Evolutionary conservation across 1,140 invertebrate genomes (phyloP).

Genomic region (Uloborus diversus): DNA sequence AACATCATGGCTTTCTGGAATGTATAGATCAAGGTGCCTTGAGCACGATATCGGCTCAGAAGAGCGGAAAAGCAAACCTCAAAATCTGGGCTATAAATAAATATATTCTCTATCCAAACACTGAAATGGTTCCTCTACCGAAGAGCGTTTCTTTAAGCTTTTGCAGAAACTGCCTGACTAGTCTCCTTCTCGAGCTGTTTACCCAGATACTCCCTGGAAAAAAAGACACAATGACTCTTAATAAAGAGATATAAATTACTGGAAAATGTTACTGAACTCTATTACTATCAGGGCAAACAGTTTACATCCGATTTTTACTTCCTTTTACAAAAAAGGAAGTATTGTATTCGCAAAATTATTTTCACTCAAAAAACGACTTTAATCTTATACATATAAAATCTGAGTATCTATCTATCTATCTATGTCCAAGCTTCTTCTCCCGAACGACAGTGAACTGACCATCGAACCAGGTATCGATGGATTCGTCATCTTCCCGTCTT

Average conservation of each 20-base stretch:
- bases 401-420: too few relatives aligned
- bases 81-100: slow-evolving; percentile 15
- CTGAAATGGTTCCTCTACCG: background rate
- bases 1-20: background rate
- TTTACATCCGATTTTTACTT: too few relatives aligned
- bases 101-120: background rate
- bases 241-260: background rate
- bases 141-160: slow-evolving; percentile 18
- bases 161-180: slow-evolving; percentile 29
- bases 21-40: slow-evolving; percentile 5
- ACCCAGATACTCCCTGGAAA: slow-evolving; percentile 90
- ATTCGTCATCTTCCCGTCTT: too few relatives aligned
- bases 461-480: too few relatives aligned
- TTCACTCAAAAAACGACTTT: too few relatives aligned
- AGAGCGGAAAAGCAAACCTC: too few relatives aligned
- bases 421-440: too few relatives aligned
- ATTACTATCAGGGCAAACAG: too few relatives aligned
- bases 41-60: background rate
- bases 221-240: slow-evolving; percentile 42
- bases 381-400: too few relatives aligned
- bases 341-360: too few relatives aligned
- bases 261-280: background rate
- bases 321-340: too few relatives aligned
- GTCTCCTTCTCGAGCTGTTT: slow-evolving; percentile 90
- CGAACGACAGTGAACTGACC: too few relatives aligned